These are phyloP conservation scores for Mesembrinibis cayennensis DNA, from an alignment of 2,113 vertebrate species.

Conservation along the genomic window DNA sequence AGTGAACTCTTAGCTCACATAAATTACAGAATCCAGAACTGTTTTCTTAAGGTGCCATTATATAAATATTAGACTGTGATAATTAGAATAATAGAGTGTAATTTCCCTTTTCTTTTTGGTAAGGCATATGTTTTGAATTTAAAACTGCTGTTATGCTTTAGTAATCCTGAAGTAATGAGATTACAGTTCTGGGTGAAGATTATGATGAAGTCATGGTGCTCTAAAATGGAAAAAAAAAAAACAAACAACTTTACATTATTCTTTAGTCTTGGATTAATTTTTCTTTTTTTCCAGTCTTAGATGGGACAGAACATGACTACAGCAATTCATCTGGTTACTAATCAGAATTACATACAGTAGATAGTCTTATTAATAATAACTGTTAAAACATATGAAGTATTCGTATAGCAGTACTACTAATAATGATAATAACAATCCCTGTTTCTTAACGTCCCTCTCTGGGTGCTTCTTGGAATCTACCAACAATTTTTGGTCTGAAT, in stretches of 20 bases:
- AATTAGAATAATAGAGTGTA: not conserved
- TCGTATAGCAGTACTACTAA: rapidly evolving
- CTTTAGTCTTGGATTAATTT: not conserved
- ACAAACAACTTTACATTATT: not conserved
- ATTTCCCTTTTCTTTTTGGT: not conserved
- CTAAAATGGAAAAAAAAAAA: not conserved
- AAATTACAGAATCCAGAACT: not conserved
- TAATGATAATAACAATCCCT: not conserved
- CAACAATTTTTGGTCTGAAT: not conserved
- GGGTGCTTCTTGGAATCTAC: not conserved
- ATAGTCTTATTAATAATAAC: not conserved
- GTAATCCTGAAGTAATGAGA: not conserved
- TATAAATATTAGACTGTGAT: not conserved
- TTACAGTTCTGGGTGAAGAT: not conserved
- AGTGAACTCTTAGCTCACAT: not conserved
- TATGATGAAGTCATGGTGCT: not conserved
- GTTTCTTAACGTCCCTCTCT: not conserved
- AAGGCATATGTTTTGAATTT: not conserved
- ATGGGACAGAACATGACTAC: not conserved
- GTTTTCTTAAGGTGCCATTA: not conserved
- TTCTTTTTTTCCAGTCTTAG: not conserved
- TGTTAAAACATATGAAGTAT: not conserved
- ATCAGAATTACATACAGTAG: not conserved
- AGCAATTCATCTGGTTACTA: not conserved
- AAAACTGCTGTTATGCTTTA: not conserved